Percentiles rank a stretch among this genome's conserved stretches.
phyloP scores from a whole-genome alignment of 2,888 invertebrate genomes.

The Conus canariensis region DNA sequence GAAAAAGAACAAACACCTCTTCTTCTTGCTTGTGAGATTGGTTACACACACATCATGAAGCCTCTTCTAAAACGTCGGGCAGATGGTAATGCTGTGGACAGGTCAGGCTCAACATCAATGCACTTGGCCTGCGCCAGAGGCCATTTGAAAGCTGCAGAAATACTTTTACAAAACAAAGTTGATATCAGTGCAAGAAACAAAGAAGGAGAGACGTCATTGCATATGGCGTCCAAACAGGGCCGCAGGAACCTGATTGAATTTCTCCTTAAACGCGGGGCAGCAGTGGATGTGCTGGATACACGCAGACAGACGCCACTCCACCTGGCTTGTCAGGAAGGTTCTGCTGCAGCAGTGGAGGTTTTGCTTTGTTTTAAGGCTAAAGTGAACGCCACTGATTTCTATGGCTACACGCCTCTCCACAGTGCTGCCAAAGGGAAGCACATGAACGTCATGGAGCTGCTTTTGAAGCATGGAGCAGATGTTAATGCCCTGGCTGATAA shows the following conservation, averaged over 20 bases:
- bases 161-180: neutral
- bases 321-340: no score
- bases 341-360: no score
- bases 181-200: neutral
- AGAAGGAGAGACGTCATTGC: neutral
- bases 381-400: neutral
- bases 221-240: neutral
- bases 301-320: no score
- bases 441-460: neutral
- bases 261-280: neutral
- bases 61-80: neutral
- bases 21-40: neutral
- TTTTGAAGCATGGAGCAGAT: neutral
- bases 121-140: neutral
- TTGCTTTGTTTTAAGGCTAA: neutral
- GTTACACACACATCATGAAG: neutral
- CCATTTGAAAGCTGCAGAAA: neutral
- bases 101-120: no score
- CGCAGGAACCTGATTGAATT: neutral
- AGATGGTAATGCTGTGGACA: no score
- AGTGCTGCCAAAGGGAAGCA: neutral
- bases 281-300: no score
- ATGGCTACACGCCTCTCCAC: conserved; percentile 13
- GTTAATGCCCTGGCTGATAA: neutral
- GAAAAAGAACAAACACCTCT: neutral